These are phyloP conservation scores for Alouatta palliata DNA, from an alignment of 2,113 vertebrate genomes.

Conservation along the genomic window DNA sequence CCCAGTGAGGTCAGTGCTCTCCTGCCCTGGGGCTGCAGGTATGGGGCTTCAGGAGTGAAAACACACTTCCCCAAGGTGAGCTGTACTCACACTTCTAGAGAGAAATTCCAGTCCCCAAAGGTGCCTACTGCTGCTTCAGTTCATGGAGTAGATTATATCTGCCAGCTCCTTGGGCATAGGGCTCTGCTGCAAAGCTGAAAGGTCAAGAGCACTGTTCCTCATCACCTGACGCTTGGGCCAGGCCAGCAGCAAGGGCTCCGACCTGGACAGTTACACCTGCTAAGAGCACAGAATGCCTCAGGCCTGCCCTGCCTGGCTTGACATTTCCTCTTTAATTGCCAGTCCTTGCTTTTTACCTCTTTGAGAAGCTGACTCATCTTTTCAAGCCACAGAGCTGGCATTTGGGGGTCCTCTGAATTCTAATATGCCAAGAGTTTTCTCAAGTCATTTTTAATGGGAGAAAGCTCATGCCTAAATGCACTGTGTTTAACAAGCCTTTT, in stretches of 20 bases:
- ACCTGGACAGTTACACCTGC: background rate
- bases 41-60: background rate
- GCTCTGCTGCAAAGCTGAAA: background rate
- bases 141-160: background rate
- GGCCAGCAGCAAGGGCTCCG: background rate
- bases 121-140: background rate
- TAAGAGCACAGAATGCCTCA: background rate
- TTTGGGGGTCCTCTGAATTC: background rate
- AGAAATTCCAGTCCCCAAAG: background rate
- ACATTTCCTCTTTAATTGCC: slow-evolving; percentile 55
- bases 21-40: background rate
- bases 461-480: background rate
- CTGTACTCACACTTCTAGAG: background rate
- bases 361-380: slow-evolving; percentile 22
- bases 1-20: background rate
- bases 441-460: background rate
- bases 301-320: background rate
- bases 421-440: background rate
- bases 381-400: background rate
- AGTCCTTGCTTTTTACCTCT: slow-evolving; percentile 14
- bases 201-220: background rate
- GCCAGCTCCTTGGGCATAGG: background rate
- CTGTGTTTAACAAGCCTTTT: background rate
- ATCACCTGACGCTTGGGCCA: background rate
- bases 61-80: background rate